phyloP scores from a whole-genome alignment of 2,113 vertebrate genomes.

The Tangachromis dhanisi region DNA sequence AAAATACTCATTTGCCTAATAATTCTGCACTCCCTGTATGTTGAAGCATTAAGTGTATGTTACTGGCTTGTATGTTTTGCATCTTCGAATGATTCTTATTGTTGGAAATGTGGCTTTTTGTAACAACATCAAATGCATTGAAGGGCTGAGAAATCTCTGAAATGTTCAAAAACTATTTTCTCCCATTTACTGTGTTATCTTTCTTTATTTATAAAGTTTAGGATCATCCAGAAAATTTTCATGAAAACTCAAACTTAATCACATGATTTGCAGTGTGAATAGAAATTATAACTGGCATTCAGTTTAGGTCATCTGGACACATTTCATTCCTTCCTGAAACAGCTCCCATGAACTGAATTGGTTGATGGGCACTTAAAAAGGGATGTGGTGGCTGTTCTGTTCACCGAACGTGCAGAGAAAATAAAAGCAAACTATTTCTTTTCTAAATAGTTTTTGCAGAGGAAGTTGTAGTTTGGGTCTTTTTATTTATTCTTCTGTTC shows the following conservation, averaged over 20 bases:
- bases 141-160: background rate
- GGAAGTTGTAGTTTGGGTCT: background rate
- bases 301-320: background rate
- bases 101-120: background rate
- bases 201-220: background rate
- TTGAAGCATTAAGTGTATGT: background rate
- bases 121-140: fast-evolving
- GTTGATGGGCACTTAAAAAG: background rate
- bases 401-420: background rate
- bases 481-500: background rate
- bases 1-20: too few species aligned
- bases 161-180: background rate
- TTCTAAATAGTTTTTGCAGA: background rate
- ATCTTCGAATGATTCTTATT: background rate
- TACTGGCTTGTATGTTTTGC: background rate
- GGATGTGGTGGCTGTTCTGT: background rate
- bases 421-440: background rate
- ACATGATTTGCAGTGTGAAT: background rate
- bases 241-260: background rate
- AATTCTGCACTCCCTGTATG: too few species aligned
- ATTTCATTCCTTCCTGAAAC: background rate
- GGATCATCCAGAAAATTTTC: background rate
- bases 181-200: background rate
- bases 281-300: background rate
- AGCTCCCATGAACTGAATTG: background rate